phyloP scores from a whole-genome alignment of 2,113 vertebrate species.

The Bufo bufo region DNA sequence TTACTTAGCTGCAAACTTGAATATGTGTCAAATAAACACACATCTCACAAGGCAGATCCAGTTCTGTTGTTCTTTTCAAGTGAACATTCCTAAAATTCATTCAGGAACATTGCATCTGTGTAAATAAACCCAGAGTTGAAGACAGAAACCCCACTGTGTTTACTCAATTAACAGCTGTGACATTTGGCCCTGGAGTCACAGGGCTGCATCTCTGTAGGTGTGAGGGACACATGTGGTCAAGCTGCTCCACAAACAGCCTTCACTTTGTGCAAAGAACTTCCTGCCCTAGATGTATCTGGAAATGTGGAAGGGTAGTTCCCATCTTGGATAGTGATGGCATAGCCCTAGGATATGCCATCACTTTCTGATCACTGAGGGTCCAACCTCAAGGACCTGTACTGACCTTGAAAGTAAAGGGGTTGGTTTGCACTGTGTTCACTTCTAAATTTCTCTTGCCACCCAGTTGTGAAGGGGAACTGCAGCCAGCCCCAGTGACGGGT shows the following conservation, averaged over 20 bases:
- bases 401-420: too few relatives aligned
- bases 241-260: conserved; percentile 71
- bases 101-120: conserved; percentile 82
- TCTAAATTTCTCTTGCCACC: too few relatives aligned
- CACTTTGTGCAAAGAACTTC: conserved; percentile 59
- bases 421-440: too few relatives aligned
- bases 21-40: conserved; percentile 38
- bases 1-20: conserved; percentile 45
- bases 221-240: conserved; percentile 74
- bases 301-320: background rate
- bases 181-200: conserved; percentile 69
- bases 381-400: too few relatives aligned
- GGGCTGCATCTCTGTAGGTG: conserved; percentile 71
- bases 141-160: conserved; percentile 75
- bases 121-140: conserved; percentile 77
- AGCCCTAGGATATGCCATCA: too few relatives aligned
- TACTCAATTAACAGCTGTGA: conserved; percentile 73
- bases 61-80: conserved; percentile 68
- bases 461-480: too few relatives aligned
- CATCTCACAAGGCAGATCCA: background rate
- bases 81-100: conserved; percentile 79
- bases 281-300: background rate
- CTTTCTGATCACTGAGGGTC: too few relatives aligned
- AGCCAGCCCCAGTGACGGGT: too few relatives aligned
- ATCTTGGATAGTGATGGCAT: background rate